Conservation (phyloP, 2,888 invertebrate species). For the Onchidella celtica region DNA sequence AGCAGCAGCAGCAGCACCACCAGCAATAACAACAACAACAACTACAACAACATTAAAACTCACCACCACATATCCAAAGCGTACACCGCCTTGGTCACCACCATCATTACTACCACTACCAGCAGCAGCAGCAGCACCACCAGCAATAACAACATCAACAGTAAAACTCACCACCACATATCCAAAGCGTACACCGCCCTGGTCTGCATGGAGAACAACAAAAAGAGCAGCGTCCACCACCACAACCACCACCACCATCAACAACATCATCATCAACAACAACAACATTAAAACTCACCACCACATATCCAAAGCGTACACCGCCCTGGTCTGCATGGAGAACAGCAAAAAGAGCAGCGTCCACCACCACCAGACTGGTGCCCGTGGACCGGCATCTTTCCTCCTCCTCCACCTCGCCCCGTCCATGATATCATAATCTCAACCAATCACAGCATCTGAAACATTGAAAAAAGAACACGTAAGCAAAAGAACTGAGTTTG, state of each 20-base stretch:
- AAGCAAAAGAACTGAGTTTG: neutral
- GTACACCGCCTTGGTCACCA: slow-evolving; percentile 31
- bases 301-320: slow-evolving; percentile 48
- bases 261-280: neutral
- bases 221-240: slow-evolving; percentile 27
- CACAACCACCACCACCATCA: slow-evolving; percentile 44
- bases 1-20: too few relatives aligned
- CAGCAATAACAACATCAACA: too few relatives aligned
- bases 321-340: slow-evolving; percentile 33
- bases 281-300: slow-evolving; percentile 45
- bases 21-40: neutral
- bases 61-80: slow-evolving; percentile 50
- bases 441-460: slow-evolving; percentile 38
- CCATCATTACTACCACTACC: too few relatives aligned
- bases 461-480: neutral
- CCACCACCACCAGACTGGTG: slow-evolving; percentile 38
- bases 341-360: slow-evolving; percentile 21
- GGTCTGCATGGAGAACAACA: slow-evolving; percentile 30
- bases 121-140: too few relatives aligned
- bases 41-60: slow-evolving; percentile 10
- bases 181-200: slow-evolving; percentile 35
- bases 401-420: slow-evolving; percentile 39
- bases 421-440: slow-evolving; percentile 47
- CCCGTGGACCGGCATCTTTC: neutral
- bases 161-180: slow-evolving; percentile 50